Conservation (phyloP, 1,140 invertebrate species). For the Antheraea pernyi region DNA sequence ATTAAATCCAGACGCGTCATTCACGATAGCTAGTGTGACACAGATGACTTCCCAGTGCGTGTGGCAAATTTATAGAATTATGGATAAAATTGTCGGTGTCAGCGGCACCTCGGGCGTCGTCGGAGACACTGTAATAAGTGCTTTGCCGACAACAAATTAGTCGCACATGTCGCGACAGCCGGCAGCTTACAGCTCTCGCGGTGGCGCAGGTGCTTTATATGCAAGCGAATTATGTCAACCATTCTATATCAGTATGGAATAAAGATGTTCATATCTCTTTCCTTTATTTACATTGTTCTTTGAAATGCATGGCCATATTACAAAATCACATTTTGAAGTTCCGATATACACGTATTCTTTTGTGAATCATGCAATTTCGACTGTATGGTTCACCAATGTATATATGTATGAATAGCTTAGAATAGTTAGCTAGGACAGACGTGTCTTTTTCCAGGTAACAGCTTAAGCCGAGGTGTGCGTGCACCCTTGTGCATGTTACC, state of each 20-base stretch:
- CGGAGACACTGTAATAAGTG: slow-evolving; percentile 58
- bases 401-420: too few relatives aligned
- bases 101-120: slow-evolving; percentile 66
- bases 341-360: too few relatives aligned
- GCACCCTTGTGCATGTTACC: too few relatives aligned
- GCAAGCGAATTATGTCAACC: slow-evolving; percentile 53
- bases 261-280: neutral
- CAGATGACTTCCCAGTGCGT: slow-evolving; percentile 43
- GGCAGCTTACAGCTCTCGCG: slow-evolving; percentile 48
- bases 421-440: too few relatives aligned
- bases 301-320: too few relatives aligned
- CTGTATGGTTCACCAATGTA: too few relatives aligned
- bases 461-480: too few relatives aligned
- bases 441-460: too few relatives aligned
- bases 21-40: slow-evolving; percentile 18
- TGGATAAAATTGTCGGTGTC: slow-evolving; percentile 56
- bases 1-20: neutral
- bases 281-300: neutral
- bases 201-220: slow-evolving; percentile 49
- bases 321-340: too few relatives aligned
- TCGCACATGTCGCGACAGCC: slow-evolving; percentile 73
- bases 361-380: too few relatives aligned
- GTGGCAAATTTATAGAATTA: slow-evolving; percentile 74
- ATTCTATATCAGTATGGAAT: neutral
- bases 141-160: slow-evolving; percentile 69